Percentiles rank a stretch among this genome's conserved stretches.
phyloP scores from a whole-genome alignment of 30 jellyfish, hydroid and myxozoan species.

The Hydractinia symbiolongicarpus region DNA sequence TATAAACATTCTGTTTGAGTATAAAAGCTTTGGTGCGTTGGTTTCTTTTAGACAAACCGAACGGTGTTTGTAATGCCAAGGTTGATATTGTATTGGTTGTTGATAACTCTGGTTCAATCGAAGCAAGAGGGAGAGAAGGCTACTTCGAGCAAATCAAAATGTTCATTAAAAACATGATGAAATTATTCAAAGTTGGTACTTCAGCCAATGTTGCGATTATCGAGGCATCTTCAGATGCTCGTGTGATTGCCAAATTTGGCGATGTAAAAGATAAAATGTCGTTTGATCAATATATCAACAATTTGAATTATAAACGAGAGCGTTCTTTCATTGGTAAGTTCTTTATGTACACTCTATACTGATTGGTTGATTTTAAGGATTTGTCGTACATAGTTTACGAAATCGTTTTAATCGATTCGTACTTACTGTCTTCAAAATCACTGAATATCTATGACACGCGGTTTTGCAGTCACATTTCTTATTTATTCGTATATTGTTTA shows the following conservation, averaged over 20 bases:
- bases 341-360: not conserved
- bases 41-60: not conserved
- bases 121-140: slow-evolving; percentile 80
- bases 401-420: not conserved
- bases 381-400: not conserved
- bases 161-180: slow-evolving; percentile 58
- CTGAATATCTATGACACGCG: too few species aligned
- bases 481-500: too few species aligned
- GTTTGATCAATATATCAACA: slow-evolving; percentile 58
- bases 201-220: slow-evolving; percentile 73
- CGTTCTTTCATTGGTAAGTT: slow-evolving; percentile 72
- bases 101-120: slow-evolving; percentile 94
- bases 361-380: slow-evolving; percentile 8
- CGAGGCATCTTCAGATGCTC: slow-evolving; percentile 87
- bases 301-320: slow-evolving; percentile 53
- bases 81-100: slow-evolving; percentile 62
- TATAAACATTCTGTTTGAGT: too few species aligned
- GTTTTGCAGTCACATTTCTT: too few species aligned
- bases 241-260: slow-evolving; percentile 67
- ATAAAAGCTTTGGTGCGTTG: too few species aligned
- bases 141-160: slow-evolving; percentile 58
- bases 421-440: too few species aligned
- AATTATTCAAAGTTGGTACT: slow-evolving; percentile 57
- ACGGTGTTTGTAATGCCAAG: slow-evolving; percentile 49
- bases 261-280: slow-evolving; percentile 39